These are phyloP conservation scores for Dicentrarchus labrax DNA, from an alignment of 2,113 vertebrate genomes.

Conservation along the genomic window DNA sequence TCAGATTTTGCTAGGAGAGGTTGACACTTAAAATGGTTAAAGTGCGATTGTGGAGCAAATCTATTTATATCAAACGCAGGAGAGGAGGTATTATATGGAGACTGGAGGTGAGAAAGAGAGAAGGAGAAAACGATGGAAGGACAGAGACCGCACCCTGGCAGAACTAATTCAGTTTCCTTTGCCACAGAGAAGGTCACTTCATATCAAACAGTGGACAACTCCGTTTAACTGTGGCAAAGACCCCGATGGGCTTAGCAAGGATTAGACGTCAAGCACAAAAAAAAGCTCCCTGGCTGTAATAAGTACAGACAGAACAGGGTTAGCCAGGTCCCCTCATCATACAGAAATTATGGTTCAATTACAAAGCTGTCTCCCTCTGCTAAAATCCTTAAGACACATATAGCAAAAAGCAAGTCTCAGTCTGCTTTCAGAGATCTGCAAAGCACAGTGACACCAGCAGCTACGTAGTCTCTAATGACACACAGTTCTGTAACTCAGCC, in stretches of 20 bases:
- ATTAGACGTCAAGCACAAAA: constrained; percentile 48
- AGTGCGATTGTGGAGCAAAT: constrained; percentile 23
- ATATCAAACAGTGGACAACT: constrained; percentile 47
- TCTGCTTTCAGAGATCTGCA: constrained; percentile 1
- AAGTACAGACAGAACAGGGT: constrained; percentile 37
- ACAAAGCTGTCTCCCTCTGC: constrained; percentile 13
- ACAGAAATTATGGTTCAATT: constrained; percentile 44
- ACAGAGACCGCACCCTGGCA: background rate
- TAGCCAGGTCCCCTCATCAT: constrained; percentile 22
- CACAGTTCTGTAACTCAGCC: background rate
- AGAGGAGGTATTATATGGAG: background rate
- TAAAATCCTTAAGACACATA: constrained; percentile 9
- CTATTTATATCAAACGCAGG: background rate
- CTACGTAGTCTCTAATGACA: background rate
- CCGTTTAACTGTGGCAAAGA: constrained; percentile 49
- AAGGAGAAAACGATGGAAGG: background rate
- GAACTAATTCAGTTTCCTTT: constrained; percentile 49
- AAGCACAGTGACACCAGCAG: background rate
- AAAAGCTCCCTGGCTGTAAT: constrained; percentile 31
- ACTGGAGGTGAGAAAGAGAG: constrained; percentile 5
- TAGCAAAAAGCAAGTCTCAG: constrained; percentile 3
- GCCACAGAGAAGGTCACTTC: constrained; percentile 47
- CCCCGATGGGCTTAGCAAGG: constrained; percentile 45
- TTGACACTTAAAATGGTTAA: background rate
- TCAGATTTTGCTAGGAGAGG: background rate